Evolutionary conservation across 2,888 invertebrate species (phyloP), one percentile per base, ranked within the genome.

Genomic region (Liposcelis brunnea): DNA sequence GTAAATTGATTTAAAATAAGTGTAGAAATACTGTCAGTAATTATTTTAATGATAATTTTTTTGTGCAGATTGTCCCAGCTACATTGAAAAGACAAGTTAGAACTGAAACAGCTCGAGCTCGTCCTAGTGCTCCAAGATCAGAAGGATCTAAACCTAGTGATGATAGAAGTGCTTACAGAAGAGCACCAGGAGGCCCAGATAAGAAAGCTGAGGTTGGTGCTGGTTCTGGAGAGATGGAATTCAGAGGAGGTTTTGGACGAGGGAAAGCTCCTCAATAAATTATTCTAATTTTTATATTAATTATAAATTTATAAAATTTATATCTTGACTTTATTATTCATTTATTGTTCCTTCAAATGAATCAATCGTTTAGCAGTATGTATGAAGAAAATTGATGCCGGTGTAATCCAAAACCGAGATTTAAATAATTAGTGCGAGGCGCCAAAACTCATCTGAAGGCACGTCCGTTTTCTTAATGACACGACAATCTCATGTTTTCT

Each of bases 121-220:
- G 87, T 49, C 73, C 77, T 1, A 72, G 80, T 35, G 69, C 75
- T 2, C 72, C 80, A 15, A 68, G 78, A 52, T 68, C 72, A 37
- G 79, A 86, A 51, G 68, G 70, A 37, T 72, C 74, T 5, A 77
- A 83, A 58, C 75, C 80, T 2, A 47, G 51, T 1, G 87, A 87
- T 62, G 89, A 90, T 63, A 74, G 89, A 49, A 75, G 80, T 6
- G 78, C 80, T 10, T 89, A 89, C 70, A 76, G 89, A 60, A 74
- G 86, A 48, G 79, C 80, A 32, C 67, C 70, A 12, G 72, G 72
- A 45, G 73, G 75, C 42, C 68, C 77, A 48, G 95, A 97, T 64
- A 97, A 97, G 68, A 91, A 91, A 67, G 85, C 86, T 50, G 97
- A 97, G 67, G 95, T 91, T 57, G 97, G 95, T 53, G 86, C 93